Evolutionary conservation across 2,113 vertebrate species (phyloP), one percentile per base, ranked within the genome.

Genomic region (Hippopotamus amphibius): DNA sequence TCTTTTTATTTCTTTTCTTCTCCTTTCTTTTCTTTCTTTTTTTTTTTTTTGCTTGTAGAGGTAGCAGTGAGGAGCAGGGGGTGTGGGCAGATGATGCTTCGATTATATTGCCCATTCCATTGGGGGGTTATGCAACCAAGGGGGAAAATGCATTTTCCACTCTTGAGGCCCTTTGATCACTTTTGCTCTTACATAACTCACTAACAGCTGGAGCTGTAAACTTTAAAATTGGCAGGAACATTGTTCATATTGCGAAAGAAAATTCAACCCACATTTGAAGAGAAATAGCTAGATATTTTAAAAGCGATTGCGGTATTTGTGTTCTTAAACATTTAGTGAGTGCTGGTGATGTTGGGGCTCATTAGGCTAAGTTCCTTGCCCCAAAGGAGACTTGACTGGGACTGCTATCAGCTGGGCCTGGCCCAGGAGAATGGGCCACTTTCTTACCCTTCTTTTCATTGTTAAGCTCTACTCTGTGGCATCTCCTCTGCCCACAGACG

Each of bases 171-270:
- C 84, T 98, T 97, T 97, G 96, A 97, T 97, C 96, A 82, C 92
- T 96, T 96, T 79, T 76, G 90, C 59, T 96, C 94, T 98, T 97
- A 94, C 63, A 57, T 97, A 97, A 98, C 88, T 92, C 85, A 59
- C 86, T 79, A 97, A 97, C 96, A 97, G 97, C 96, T 98, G 97
- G 90, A 95, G 77, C 30, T 95, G 83, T 93, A 95, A 97, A 97
- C 96, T 97, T 96, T 50, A 82, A 94, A 97, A 89, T 37, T 97
- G 97, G 97, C 91, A 94, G 84, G 82, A 79, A 65, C 50, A 59
- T 46, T 69, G 82, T 30, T 96, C 30, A 43, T 43, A 94, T 98
- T 98, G 96, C 37, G 91, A 97, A 97, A 98, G 82, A 69, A 96
- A 97, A 89, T 90, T 87, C 82, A 89, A 93, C 68, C 91, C 94